A percentile compares a stretch with the other conserved stretches of the same genome.
These are phyloP conservation scores for Alcedo quadribrachys DNA, from an alignment of 2,797 vertebrate genomes.

Conservation along the genomic window DNA sequence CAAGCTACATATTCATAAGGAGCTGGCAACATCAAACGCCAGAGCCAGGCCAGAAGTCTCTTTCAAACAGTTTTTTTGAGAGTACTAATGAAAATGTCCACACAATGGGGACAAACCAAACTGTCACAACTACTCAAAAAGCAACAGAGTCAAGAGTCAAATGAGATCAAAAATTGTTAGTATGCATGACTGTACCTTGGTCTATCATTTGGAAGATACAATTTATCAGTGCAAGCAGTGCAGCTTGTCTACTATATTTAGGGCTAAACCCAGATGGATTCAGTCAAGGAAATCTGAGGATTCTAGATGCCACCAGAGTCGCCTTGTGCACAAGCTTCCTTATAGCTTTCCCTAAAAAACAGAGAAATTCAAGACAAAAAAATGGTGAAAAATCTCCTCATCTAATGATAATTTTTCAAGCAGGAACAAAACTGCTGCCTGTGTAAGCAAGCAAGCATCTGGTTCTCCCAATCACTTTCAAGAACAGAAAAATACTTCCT, in stretches of 20 bases:
- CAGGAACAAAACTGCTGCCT: constrained; percentile 55
- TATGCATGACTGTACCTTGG: constrained; percentile 70
- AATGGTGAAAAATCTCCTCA: constrained; percentile 58
- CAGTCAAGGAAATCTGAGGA: constrained; percentile 74
- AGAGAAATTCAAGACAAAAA: constrained; percentile 71
- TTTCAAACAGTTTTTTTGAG: neutral
- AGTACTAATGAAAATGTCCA: neutral
- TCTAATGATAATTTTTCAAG: constrained; percentile 41
- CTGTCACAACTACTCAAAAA: constrained; percentile 30
- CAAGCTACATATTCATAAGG: neutral
- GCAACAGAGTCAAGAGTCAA: constrained; percentile 61
- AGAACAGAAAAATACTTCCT: neutral
- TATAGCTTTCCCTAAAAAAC: constrained; percentile 70
- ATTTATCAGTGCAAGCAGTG: constrained; percentile 71
- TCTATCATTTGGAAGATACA: constrained; percentile 74
- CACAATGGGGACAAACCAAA: neutral
- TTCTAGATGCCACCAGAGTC: constrained; percentile 70
- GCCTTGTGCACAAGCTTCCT: constrained; percentile 68
- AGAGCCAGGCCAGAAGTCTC: constrained; percentile 23
- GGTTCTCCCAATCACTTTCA: constrained; percentile 50
- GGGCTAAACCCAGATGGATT: constrained; percentile 73
- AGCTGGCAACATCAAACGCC: constrained; percentile 20
- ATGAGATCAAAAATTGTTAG: constrained; percentile 54
- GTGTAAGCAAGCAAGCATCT: constrained; percentile 44
- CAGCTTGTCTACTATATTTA: constrained; percentile 70